Evolutionary conservation across 2,888 invertebrate species (phyloP).

Genomic region (Drosophila barbarae): DNA sequence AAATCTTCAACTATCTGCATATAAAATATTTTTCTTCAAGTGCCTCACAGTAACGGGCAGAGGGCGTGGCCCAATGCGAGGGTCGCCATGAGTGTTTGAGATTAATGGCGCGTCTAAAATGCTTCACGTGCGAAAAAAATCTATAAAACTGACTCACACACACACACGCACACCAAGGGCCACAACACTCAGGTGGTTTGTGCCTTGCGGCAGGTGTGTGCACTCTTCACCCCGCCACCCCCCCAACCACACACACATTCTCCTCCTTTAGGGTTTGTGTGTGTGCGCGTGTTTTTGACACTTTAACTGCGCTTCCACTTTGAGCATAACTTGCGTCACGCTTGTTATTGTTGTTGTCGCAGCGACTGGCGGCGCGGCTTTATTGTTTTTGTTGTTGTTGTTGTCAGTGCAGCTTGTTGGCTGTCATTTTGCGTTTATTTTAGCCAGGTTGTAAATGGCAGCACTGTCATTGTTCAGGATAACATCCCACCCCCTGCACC

Average conservation of each 20-base stretch:
- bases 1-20: background rate
- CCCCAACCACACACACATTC: background rate
- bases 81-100: conserved; percentile 53
- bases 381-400: conserved; percentile 28
- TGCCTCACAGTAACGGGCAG: background rate
- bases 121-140: conserved; percentile 52
- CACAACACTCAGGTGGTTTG: conserved; percentile 30
- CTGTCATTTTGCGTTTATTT: conserved; percentile 61
- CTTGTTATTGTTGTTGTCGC: conserved; percentile 36
- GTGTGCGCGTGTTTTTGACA: conserved; percentile 61
- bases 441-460: conserved; percentile 54
- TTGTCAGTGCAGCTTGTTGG: conserved; percentile 48
- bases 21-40: background rate
- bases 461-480: conserved; percentile 51
- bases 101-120: conserved; percentile 66
- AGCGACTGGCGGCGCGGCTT: conserved; percentile 27
- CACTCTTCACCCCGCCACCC: background rate
- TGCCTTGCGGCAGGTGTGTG: conserved; percentile 10
- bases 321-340: conserved; percentile 44
- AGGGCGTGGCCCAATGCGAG: conserved; percentile 28
- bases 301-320: conserved; percentile 61
- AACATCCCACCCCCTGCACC: conserved; percentile 9
- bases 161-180: conserved; percentile 5
- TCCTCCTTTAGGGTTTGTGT: conserved; percentile 16
- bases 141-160: conserved; percentile 39